phyloP scores from a whole-genome alignment of 2,888 invertebrate species.

The Hedychridium roseum region DNA sequence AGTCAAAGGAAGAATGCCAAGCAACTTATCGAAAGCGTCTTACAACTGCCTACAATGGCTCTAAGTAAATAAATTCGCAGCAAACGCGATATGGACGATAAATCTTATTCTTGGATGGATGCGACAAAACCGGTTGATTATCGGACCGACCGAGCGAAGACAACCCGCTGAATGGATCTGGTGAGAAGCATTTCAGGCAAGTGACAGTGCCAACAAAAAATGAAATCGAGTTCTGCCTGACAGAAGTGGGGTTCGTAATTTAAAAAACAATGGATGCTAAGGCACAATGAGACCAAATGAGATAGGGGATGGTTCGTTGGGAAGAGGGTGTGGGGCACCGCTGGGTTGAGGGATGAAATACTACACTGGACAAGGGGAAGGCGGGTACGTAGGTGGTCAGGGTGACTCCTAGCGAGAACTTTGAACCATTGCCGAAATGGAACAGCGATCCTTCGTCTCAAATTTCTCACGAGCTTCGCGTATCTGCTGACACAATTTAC shows the following conservation, averaged over 20 bases:
- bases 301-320: conserved; percentile 57
- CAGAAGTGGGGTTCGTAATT: conserved; percentile 61
- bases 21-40: too few relatives aligned
- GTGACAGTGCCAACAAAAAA: conserved; percentile 55
- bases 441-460: conserved; percentile 31
- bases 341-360: conserved; percentile 54
- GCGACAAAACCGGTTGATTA: conserved; percentile 26
- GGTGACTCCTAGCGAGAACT: conserved; percentile 49
- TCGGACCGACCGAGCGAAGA: conserved; percentile 29
- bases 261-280: conserved; percentile 62
- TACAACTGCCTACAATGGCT: too few relatives aligned
- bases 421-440: conserved; percentile 45
- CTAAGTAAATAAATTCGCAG: too few relatives aligned
- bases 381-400: conserved; percentile 45
- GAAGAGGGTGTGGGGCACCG: conserved; percentile 44
- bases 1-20: too few relatives aligned
- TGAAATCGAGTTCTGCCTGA: conserved; percentile 57
- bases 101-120: too few relatives aligned
- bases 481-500: too few relatives aligned
- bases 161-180: conserved; percentile 37
- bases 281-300: conserved; percentile 63
- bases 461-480: too few relatives aligned
- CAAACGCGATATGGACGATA: too few relatives aligned
- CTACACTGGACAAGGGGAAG: conserved; percentile 54
- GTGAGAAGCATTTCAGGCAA: conserved; percentile 55